phyloP scores from a whole-genome alignment of 92 coral and sea anemone genomes.

The Zoanthus sansibaricus region DNA sequence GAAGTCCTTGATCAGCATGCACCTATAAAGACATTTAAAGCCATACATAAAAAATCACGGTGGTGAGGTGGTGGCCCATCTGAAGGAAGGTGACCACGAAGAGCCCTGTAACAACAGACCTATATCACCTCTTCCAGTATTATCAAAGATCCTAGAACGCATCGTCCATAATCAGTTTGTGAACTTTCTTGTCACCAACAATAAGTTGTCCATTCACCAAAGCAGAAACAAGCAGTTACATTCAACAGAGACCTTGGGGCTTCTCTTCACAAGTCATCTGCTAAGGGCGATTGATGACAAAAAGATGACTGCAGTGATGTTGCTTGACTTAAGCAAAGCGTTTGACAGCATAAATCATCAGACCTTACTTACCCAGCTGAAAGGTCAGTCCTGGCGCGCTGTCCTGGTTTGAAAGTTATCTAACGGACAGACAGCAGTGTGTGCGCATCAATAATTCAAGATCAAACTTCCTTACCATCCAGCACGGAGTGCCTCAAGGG shows the following conservation, averaged over 20 bases:
- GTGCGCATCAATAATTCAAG: slow-evolving; percentile 22
- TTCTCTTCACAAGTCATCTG: neutral
- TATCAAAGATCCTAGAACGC: slow-evolving; percentile 50
- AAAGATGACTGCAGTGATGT: slow-evolving; percentile 53
- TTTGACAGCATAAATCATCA: slow-evolving; percentile 54
- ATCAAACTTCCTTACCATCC: slow-evolving; percentile 25
- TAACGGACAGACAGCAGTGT: slow-evolving; percentile 25
- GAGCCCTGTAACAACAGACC: slow-evolving; percentile 44
- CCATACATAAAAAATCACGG: slow-evolving; percentile 46
- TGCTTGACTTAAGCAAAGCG: slow-evolving; percentile 58
- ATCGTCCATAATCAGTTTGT: slow-evolving; percentile 16
- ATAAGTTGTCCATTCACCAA: neutral
- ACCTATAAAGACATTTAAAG: slow-evolving; percentile 65
- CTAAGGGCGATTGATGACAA: slow-evolving; percentile 28
- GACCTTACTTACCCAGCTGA: slow-evolving; percentile 17
- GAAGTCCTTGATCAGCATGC: slow-evolving; percentile 62
- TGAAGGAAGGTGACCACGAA: slow-evolving; percentile 48
- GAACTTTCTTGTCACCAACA: neutral
- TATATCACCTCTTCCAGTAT: slow-evolving; percentile 51
- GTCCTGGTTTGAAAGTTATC: slow-evolving; percentile 43
- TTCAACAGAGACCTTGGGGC: neutral
- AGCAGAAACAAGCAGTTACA: slow-evolving; percentile 5
- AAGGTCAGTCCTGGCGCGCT: neutral
- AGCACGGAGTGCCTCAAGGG: slow-evolving; percentile 64
- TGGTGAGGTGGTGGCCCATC: slow-evolving; percentile 45